phyloP scores from a whole-genome alignment of 1,140 invertebrate species.

The Neodiprion virginianus region DNA sequence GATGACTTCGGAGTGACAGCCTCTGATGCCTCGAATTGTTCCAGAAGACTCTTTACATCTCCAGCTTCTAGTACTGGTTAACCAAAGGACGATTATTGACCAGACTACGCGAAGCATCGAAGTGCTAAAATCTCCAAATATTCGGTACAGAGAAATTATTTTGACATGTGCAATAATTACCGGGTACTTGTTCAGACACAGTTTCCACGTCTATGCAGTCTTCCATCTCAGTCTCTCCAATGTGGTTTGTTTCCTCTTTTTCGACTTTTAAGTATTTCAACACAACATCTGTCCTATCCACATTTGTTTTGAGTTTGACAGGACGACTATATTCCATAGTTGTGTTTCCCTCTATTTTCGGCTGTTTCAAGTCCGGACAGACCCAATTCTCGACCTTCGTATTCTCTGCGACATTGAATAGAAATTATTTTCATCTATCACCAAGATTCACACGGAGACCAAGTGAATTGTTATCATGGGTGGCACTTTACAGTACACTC shows the following conservation, averaged over 20 bases:
- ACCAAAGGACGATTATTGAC: background rate
- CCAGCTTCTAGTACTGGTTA: conserved; percentile 60
- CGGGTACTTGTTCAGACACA: conserved; percentile 36
- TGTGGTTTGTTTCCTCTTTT: conserved; percentile 15
- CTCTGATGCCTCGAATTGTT: conserved; percentile 65
- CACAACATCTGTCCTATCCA: background rate
- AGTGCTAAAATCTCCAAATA: background rate
- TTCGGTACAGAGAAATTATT: background rate
- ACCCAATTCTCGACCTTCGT: background rate
- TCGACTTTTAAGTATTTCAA: conserved; percentile 9
- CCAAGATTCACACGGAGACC: too few relatives aligned
- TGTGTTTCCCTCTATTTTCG: background rate
- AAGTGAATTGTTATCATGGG: too few relatives aligned
- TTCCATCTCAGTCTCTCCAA: conserved; percentile 28
- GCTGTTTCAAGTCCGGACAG: background rate
- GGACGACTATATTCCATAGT: background rate
- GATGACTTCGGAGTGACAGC: conserved; percentile 26
- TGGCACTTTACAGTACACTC: too few relatives aligned
- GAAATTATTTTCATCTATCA: too few relatives aligned
- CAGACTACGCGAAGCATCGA: background rate
- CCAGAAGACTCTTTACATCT: conserved; percentile 62
- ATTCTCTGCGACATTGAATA: background rate
- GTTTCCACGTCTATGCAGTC: conserved; percentile 40
- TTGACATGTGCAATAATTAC: conserved; percentile 26
- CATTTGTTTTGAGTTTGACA: background rate